phyloP scores from a whole-genome alignment of 37 sponge, comb jelly and placozoan genomes.

The Corticium candelabrum region DNA sequence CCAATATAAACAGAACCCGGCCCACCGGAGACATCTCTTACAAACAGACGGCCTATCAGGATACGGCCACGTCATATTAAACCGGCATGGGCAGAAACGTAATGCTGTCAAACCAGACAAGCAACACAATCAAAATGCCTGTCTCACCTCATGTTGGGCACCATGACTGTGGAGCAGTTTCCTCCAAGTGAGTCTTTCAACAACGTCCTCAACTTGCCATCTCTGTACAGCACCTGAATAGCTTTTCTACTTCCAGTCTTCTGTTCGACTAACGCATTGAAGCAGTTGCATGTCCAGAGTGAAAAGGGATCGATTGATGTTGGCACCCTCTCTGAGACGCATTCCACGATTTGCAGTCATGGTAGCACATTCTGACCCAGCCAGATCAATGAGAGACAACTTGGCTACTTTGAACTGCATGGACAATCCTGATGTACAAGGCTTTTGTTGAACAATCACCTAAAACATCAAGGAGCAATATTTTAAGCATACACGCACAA shows the following conservation, averaged over 20 bases:
- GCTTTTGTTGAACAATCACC: conserved; percentile 75
- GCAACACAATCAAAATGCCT: no score
- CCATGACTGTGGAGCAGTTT: conserved; percentile 92
- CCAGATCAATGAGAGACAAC: conserved; percentile 82
- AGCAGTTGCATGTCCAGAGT: conserved; percentile 96
- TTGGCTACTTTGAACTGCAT: conserved; percentile 60
- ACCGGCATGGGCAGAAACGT: no score
- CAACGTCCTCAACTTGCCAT: conserved; percentile 93
- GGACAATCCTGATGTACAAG: conserved; percentile 62
- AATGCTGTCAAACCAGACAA: no score
- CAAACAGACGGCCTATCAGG: no score
- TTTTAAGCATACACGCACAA: no score
- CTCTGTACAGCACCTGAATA: conserved; percentile 73
- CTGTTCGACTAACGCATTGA: conserved; percentile 86
- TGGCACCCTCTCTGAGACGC: conserved; percentile 87
- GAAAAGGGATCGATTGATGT: conserved; percentile 93
- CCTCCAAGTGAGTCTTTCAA: conserved; percentile 97
- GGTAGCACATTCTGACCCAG: conserved; percentile 92
- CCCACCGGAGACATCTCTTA: no score
- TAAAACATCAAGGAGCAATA: no score
- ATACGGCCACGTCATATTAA: no score
- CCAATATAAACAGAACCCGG: no score
- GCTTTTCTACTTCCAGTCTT: conserved; percentile 34
- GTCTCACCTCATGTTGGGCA: conserved; percentile 85
- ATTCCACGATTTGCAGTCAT: conserved; percentile 80